A percentile compares a stretch with the other conserved stretches of the same genome.
These are phyloP conservation scores for Argya squamiceps DNA, from an alignment of 2,797 vertebrate genomes.

Conservation along the genomic window DNA sequence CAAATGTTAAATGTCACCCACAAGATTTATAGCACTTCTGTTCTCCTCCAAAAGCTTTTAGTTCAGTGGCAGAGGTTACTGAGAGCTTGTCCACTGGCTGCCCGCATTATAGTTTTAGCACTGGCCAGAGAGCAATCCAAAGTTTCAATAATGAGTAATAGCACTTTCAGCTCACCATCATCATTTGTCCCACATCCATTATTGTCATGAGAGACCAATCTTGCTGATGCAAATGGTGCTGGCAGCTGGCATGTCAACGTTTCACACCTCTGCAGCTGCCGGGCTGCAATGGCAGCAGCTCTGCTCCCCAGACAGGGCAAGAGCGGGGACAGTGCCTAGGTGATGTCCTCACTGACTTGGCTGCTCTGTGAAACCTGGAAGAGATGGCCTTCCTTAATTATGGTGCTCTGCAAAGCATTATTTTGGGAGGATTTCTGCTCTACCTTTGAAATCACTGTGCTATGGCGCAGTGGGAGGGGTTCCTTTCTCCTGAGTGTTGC, in stretches of 20 bases:
- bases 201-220: conserved; percentile 75
- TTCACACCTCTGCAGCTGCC: conserved; percentile 75
- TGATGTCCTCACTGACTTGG: not conserved
- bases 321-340: not conserved
- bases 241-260: conserved; percentile 76
- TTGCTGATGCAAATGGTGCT: conserved; percentile 65
- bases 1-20: conserved; percentile 73
- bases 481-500: not conserved
- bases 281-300: not conserved
- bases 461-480: rapidly evolving
- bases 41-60: conserved; percentile 79
- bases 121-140: conserved; percentile 64
- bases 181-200: conserved; percentile 81
- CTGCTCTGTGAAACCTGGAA: not conserved
- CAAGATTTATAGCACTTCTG: conserved; percentile 79
- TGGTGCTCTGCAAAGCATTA: not conserved
- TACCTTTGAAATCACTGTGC: not conserved
- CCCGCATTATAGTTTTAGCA: conserved; percentile 57
- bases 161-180: conserved; percentile 76
- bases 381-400: not conserved
- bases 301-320: not conserved
- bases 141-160: conserved; percentile 74
- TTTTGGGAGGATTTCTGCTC: not conserved
- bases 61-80: conserved; percentile 75
- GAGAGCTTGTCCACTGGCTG: conserved; percentile 49